Conservation (phyloP, 2,888 invertebrate genomes). For the Cephus nigrinus region DNA sequence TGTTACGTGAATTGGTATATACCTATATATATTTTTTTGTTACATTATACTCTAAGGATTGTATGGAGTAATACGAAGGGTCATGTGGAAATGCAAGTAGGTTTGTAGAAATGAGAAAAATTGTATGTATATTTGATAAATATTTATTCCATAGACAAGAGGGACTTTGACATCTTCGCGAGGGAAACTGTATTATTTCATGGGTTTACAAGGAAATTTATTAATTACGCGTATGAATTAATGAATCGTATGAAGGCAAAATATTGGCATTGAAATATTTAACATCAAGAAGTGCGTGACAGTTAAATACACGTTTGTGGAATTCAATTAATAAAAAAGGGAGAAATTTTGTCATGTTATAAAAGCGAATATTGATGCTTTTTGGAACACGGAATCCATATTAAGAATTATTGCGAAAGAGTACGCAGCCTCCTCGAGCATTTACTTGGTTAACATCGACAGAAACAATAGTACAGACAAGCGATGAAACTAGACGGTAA, state of each 20-base stretch:
- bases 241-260: background rate
- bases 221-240: background rate
- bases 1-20: background rate
- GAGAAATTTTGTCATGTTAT: background rate
- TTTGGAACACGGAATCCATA: background rate
- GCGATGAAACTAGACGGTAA: background rate
- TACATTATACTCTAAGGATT: no score
- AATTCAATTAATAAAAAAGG: background rate
- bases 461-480: background rate
- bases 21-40: background rate
- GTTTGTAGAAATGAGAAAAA: background rate
- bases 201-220: background rate
- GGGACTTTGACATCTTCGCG: background rate
- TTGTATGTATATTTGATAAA: background rate
- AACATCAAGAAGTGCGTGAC: background rate
- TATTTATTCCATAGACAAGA: slow-evolving; percentile 15
- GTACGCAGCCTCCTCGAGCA: no score
- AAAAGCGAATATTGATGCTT: background rate
- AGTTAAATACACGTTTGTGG: background rate
- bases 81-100: background rate
- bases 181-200: background rate
- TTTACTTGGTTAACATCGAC: background rate
- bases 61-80: background rate
- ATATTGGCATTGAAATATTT: background rate
- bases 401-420: background rate